These are phyloP conservation scores for Regulus satrapa DNA, from an alignment of 2,113 vertebrate species.

Conservation along the genomic window DNA sequence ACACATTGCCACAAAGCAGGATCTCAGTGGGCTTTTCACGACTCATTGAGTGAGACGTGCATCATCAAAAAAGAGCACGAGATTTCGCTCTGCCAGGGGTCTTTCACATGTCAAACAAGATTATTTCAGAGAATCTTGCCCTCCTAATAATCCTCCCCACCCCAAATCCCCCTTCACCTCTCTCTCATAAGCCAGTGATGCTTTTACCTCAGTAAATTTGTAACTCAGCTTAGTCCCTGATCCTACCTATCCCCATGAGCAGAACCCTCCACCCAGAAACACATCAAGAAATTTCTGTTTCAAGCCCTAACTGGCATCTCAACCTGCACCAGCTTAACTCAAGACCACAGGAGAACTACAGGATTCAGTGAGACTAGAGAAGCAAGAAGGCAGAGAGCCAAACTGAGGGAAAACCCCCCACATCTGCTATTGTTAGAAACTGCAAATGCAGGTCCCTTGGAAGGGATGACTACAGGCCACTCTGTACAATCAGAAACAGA, in stretches of 20 bases:
- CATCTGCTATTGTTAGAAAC: not conserved
- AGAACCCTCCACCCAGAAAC: not conserved
- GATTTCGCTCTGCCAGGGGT: not conserved
- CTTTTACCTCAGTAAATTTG: not conserved
- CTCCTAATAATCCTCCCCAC: not conserved
- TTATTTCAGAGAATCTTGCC: not conserved
- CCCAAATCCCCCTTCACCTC: not conserved
- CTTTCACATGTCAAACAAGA: not conserved
- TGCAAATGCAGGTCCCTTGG: not conserved
- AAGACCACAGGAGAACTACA: not conserved
- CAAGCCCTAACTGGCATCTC: not conserved
- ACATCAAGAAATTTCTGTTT: not conserved
- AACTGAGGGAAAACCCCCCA: fast-evolving
- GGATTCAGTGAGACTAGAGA: not conserved
- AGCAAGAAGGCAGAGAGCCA: not conserved
- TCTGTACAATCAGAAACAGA: not conserved
- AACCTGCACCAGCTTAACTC: not conserved
- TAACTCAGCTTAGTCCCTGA: not conserved
- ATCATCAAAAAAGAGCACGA: not conserved
- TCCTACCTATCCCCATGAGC: not conserved
- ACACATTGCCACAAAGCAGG: fast-evolving
- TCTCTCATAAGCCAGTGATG: not conserved
- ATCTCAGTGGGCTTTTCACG: not conserved
- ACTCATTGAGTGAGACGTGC: not conserved
- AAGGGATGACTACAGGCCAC: not conserved